Conservation (phyloP, 1,140 invertebrate species). For the Neotoxoptera formosana region DNA sequence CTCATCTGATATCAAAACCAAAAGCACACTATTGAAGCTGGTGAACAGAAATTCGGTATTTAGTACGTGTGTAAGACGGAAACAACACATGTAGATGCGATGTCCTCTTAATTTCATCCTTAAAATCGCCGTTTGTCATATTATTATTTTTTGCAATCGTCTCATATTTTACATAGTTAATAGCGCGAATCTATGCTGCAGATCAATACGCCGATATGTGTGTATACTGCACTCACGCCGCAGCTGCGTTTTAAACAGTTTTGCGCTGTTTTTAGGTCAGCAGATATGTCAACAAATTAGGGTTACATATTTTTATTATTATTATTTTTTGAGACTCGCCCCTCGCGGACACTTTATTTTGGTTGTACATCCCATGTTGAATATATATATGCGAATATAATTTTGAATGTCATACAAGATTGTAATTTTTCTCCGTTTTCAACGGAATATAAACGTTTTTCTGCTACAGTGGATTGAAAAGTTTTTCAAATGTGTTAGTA, state of each 20-base stretch:
- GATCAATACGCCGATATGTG: background rate
- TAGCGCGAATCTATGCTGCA: background rate
- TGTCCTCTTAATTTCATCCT: background rate
- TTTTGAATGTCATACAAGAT: background rate
- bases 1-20: no score
- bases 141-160: background rate
- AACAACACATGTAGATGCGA: no score
- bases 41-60: no score
- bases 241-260: background rate
- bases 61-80: no score
- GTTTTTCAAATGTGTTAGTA: slow-evolving; percentile 14
- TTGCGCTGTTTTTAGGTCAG: background rate
- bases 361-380: background rate
- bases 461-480: slow-evolving; percentile 40
- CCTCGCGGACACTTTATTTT: background rate
- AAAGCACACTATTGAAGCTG: no score
- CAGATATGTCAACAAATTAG: background rate
- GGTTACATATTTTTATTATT: background rate
- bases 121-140: background rate
- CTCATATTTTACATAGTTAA: background rate
- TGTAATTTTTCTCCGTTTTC: background rate
- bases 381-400: background rate
- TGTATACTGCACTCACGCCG: background rate
- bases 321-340: background rate
- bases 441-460: slow-evolving; percentile 29